Conservation (phyloP, 2,888 invertebrate genomes). For the Melikaiella ostensackeni region DNA sequence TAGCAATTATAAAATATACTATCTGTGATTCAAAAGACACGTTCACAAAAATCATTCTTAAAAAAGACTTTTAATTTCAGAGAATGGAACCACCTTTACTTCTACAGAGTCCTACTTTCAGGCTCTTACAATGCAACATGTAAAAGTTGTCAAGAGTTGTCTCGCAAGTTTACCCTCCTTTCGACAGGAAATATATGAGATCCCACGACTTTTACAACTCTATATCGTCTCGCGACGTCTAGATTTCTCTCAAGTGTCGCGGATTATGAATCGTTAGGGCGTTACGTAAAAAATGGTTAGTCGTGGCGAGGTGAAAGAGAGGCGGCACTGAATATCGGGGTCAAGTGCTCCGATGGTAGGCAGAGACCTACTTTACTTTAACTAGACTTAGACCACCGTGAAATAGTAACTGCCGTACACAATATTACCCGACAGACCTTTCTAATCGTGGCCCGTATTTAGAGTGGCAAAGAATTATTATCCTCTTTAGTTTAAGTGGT, state of each 20-base stretch:
- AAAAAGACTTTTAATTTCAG: no score
- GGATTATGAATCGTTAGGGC: slow-evolving; percentile 37
- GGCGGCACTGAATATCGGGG: slow-evolving; percentile 34
- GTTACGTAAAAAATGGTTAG: slow-evolving; percentile 33
- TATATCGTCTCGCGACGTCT: not conserved
- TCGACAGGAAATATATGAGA: slow-evolving; percentile 2
- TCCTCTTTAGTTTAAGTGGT: slow-evolving; percentile 35
- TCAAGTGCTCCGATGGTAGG: slow-evolving; percentile 39
- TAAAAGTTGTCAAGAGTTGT: not conserved
- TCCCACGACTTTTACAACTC: slow-evolving; percentile 11
- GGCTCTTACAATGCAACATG: not conserved
- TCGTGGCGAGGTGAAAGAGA: slow-evolving; percentile 34
- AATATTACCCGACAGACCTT: slow-evolving; percentile 33
- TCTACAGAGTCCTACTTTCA: not conserved
- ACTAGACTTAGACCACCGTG: slow-evolving; percentile 35
- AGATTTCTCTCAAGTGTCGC: slow-evolving; percentile 37
- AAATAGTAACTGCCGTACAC: slow-evolving; percentile 31
- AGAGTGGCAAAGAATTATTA: slow-evolving; percentile 36
- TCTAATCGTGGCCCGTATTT: slow-evolving; percentile 38
- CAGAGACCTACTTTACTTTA: slow-evolving; percentile 40
- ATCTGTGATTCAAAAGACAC: no score
- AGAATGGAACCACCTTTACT: not conserved
- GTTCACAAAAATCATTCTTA: no score
- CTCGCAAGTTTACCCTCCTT: not conserved
- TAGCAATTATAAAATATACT: no score